A percentile compares a stretch with the other conserved stretches of the same genome.
Conservation (phyloP, 1,140 invertebrate genomes). For the Drosophila bifasciata region DNA sequence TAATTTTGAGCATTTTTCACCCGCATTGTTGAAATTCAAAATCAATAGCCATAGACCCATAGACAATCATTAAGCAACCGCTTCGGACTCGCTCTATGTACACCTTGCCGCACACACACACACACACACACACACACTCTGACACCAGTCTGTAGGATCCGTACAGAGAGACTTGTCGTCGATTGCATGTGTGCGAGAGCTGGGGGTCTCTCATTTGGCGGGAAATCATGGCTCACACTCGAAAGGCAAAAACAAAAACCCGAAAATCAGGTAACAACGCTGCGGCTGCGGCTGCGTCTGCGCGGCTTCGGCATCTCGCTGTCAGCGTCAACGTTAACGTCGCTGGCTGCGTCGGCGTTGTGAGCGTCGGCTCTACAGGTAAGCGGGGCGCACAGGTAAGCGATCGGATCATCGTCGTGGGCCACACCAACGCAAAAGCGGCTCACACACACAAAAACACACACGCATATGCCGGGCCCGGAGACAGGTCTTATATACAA, state of each 20-base stretch:
- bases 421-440: constrained; percentile 68
- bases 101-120: constrained; percentile 54
- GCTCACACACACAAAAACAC: constrained; percentile 30
- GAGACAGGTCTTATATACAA: constrained; percentile 60
- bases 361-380: constrained; percentile 30
- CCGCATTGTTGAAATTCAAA: constrained; percentile 79
- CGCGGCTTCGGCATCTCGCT: constrained; percentile 11
- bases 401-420: constrained; percentile 59
- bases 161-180: constrained; percentile 51
- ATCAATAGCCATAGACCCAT: constrained; percentile 63
- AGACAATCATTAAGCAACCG: constrained; percentile 68
- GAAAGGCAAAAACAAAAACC: constrained; percentile 71
- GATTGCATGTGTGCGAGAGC: constrained; percentile 58
- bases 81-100: constrained; percentile 34
- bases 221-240: constrained; percentile 69
- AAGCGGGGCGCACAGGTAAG: constrained; percentile 49
- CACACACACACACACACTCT: constrained; percentile 28
- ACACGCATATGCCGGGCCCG: constrained; percentile 2
- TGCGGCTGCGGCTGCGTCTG: constrained; percentile 19
- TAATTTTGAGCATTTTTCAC: constrained; percentile 80
- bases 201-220: constrained; percentile 70
- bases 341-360: constrained; percentile 12
- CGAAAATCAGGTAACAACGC: constrained; percentile 78
- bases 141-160: constrained; percentile 27
- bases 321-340: constrained; percentile 13